Evolutionary conservation across 2,113 vertebrate species (phyloP), one percentile per base, ranked within the genome.

Genomic region (Apeltes quadracus): DNA sequence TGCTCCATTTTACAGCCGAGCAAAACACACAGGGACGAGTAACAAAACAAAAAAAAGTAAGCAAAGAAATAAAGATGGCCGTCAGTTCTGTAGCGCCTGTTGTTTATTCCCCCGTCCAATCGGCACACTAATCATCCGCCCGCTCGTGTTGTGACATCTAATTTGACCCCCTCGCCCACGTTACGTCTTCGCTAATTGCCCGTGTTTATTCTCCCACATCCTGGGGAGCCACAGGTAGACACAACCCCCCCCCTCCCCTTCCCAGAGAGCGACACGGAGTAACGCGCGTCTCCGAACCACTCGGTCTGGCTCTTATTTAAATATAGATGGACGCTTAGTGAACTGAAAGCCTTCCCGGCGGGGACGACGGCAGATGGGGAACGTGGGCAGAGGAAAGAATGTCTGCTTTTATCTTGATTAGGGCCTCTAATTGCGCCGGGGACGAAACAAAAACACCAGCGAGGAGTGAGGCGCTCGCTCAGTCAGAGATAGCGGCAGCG

Each of bases 41-140:
- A 89, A 90, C n/a, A 91, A 90, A 91, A 91, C 88, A 91, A 84
- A 84, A 29, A 34, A 34, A 34, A 76, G 54, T 58, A 71, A 85
- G 83, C 51, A 65, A 84, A 78, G 62, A 81, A 76, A 79, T 72
- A 72, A 15, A 79, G 83, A 87, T 65, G 80, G 76, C 81, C 83
- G 81, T 56, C 56, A 86, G 79, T 75, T 46, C 79, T 56, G 57
- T 29, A 39, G 72, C 68, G 65, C 23, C 71, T 68, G 53, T 25
- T 43, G 48, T 85, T 84, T 77, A 87, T 69, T 54, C 41, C 48
- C 51, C 69, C 74, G 78, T 74, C 51, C 43, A 72, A 66, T 8
- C 32, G 0, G 54, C 83, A 50, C 66, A 81, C 70, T 72, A 86
- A 84, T 79, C 86, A 84, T 58, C 46, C 48, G 57, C 48, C 84